Evolutionary conservation across 2,888 invertebrate species (phyloP), one percentile per base, ranked within the genome.

Genomic region (Drosophila anomalipes): DNA sequence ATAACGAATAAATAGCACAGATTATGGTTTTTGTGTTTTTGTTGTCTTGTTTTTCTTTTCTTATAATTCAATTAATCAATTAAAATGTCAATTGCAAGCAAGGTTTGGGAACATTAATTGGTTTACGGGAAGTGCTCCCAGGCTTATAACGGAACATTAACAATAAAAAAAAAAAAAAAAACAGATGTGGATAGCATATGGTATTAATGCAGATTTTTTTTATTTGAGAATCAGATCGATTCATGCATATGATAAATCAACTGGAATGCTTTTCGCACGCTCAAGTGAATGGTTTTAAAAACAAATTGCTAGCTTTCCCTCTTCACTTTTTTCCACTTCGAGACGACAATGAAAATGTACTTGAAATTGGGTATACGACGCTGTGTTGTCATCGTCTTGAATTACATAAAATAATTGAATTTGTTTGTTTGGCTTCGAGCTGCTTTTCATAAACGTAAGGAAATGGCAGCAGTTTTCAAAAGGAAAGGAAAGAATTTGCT

Each of bases 341-440:
- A 1, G 33, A 39, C 39, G 28, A 30, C 67, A 57, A 57, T 33
- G 30, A 35, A 19, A 32, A 58, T 14, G 14, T 33, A 19, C 33
- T 56, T 56, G 30, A 76, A 41, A 79, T 74, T 66, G 63, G 59
- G 62, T 66, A 74, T 79, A 57, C 49, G 64, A 14, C 33, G 47
- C 41, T 33, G 62, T 74, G 54, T 62, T 30, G 41, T 14, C 52
- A n/a, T 7, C 62, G n/a, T 65, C 61, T 66, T 53, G 61, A 74
- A 71, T 84, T 73, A 71, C 77, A 70, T 59, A 57, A 59, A 73
- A 79, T 89, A 89, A 84, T 84, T 88, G 83, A 81, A 81, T 89
- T 81, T 37, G 59, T 81, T 86, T 88, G 89, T 87, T 82, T 75
- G 88, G 69, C 77, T 72, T 82, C 70, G 30, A 69, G 32, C 65